Evolutionary conservation across 2,888 invertebrate species (phyloP).

Genomic region (Quadriops clusia): DNA sequence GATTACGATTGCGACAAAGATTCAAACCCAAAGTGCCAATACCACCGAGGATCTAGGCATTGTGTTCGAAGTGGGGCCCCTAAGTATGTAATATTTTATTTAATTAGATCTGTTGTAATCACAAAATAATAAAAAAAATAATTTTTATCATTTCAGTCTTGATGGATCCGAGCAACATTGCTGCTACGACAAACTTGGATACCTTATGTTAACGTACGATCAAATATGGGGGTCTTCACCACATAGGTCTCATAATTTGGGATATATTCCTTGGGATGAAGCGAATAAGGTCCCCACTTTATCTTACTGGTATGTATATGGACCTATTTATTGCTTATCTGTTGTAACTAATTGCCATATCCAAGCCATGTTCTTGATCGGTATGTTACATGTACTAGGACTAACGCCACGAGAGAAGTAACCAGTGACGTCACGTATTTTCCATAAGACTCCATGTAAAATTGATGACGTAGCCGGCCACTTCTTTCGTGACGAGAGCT

Average conservation of each 20-base stretch:
- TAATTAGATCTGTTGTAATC: background rate
- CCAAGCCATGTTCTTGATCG: too few relatives aligned
- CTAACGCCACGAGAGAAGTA: too few relatives aligned
- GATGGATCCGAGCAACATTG: constrained; percentile 95
- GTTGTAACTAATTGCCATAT: too few relatives aligned
- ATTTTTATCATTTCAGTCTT: constrained; percentile 40
- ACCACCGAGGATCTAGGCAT: constrained; percentile 81
- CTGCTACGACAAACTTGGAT: constrained; percentile 88
- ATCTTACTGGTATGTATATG: constrained; percentile 95
- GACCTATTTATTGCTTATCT: too few relatives aligned
- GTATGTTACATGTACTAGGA: too few relatives aligned
- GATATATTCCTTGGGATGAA: constrained; percentile 87
- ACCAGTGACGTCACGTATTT: too few relatives aligned
- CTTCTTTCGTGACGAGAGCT: too few relatives aligned
- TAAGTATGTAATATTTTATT: constrained; percentile 48
- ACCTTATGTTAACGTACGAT: constrained; percentile 88
- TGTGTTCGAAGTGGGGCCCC: constrained; percentile 87
- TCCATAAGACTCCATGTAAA: too few relatives aligned
- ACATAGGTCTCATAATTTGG: constrained; percentile 76
- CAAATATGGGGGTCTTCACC: constrained; percentile 90
- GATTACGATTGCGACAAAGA: constrained; percentile 86
- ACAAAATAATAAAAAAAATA: too few relatives aligned
- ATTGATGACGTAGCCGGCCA: too few relatives aligned
- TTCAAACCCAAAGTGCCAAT: constrained; percentile 76
- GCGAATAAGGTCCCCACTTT: constrained; percentile 88